A percentile compares a stretch with the other conserved stretches of the same genome.
Conservation (phyloP, 2,888 invertebrate species). For the Troilus luridus region DNA sequence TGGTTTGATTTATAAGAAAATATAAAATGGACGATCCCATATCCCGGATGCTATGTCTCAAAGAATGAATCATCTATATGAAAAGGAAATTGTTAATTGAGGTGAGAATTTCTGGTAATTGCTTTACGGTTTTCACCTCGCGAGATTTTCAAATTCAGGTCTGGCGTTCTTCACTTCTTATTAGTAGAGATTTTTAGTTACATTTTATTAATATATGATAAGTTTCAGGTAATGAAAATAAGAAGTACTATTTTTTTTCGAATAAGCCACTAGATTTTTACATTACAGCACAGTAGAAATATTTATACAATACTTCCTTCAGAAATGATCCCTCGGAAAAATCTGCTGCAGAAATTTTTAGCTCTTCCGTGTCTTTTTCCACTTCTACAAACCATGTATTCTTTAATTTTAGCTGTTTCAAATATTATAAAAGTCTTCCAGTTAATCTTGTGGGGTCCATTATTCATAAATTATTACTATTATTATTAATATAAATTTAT, state of each 20-base stretch:
- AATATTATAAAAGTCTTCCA: too few species aligned
- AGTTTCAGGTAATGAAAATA: too few species aligned
- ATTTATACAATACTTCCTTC: too few species aligned
- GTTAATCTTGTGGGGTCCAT: not conserved
- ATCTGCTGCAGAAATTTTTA: too few species aligned
- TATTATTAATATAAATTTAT: not conserved
- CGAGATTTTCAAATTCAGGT: not conserved
- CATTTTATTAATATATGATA: not conserved
- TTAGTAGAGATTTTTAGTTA: not conserved
- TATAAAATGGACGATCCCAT: not conserved
- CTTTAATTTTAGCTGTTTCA: too few species aligned
- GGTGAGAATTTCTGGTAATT: not conserved
- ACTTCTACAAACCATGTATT: too few species aligned
- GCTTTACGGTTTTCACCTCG: not conserved
- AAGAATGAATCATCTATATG: not conserved
- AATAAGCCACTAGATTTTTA: too few species aligned
- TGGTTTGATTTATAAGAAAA: not conserved
- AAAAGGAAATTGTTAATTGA: conserved; percentile 9
- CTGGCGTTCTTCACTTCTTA: not conserved
- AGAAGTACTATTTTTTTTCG: too few species aligned
- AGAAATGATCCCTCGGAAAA: too few species aligned
- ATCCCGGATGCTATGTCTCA: not conserved
- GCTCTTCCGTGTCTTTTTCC: too few species aligned
- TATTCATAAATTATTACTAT: not conserved
- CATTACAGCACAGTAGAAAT: too few species aligned